Percentiles rank a stretch among this genome's conserved stretches.
phyloP scores from a whole-genome alignment of 1,140 invertebrate species.

The Schlechtendalia chinensis region DNA sequence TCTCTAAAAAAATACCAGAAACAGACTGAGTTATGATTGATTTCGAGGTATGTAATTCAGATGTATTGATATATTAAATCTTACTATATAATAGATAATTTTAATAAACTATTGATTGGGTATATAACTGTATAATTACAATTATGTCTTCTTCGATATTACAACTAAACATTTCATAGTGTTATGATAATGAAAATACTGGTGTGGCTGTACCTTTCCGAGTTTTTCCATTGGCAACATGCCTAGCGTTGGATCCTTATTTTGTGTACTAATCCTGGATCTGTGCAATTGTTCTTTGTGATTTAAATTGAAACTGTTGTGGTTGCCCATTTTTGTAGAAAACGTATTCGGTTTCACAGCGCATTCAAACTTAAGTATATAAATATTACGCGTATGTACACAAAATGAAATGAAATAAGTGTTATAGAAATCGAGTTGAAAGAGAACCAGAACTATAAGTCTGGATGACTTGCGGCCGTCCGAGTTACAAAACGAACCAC shows the following conservation, averaged over 20 bases:
- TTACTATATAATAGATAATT: too few relatives aligned
- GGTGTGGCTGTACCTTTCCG: conserved; percentile 42
- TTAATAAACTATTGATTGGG: too few relatives aligned
- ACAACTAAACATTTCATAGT: too few relatives aligned
- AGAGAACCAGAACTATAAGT: neutral
- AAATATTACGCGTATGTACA: neutral
- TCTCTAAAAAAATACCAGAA: too few relatives aligned
- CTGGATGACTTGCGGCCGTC: neutral
- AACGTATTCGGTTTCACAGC: too few relatives aligned
- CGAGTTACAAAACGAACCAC: conserved; percentile 11
- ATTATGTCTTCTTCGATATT: too few relatives aligned
- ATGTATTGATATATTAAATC: too few relatives aligned
- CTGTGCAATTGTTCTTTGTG: conserved; percentile 39
- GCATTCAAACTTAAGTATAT: neutral
- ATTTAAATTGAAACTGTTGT: conserved; percentile 44
- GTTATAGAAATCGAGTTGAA: neutral
- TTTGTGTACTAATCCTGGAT: conserved; percentile 1
- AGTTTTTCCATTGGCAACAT: conserved; percentile 50
- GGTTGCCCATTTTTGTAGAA: conserved; percentile 32
- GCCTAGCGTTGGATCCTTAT: conserved; percentile 39
- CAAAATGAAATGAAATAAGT: neutral
- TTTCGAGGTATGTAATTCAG: neutral
- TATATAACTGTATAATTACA: too few relatives aligned
- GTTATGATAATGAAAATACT: neutral
- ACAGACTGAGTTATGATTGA: neutral